Base-by-base conservation (phyloP, 2,888 invertebrate species). In the Ischnus inquisitorius region DNA sequence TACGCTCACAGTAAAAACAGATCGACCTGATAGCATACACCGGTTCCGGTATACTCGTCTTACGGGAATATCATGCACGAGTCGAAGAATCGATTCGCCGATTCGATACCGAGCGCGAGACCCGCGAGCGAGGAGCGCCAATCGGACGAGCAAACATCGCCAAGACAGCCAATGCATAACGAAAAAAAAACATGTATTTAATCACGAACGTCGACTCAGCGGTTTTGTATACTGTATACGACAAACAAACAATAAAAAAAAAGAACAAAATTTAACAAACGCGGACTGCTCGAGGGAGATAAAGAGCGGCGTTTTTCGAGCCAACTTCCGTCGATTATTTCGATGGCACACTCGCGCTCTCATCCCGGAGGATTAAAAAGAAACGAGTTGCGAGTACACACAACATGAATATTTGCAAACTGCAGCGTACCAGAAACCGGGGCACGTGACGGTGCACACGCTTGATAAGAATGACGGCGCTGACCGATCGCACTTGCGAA, bases 391-490 rank as follows among this genome's bases (percentile, higher is more conserved):
- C 3, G 12, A 46, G 28, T 34, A 51, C 16, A 48, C 28, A 28
- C 8, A 54, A 39, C 22, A 14, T 41, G 16, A 14, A 39, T 71
- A 57, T 71, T 71, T 57, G 22, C 25, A 39, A 71, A 25, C 25
- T 39, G 51, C 51, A 54, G 5, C 34, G 19, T 39, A 34, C 1
- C 22, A 39, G 12, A 39, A n/a, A 14, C 57, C 6, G n/a, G 34
- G 22, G 22, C 34, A 71, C 57, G 71, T 71, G 41, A 57, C 57
- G 22, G 19, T 57, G 57, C 22, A 12, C 5, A 5, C 39, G 22
- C 25, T 41, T 71, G 71, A 71, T 57, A 71, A 71, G 22, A 57
- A 57, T 22, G 71, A 57, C 71, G 6, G 16, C 19, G 22, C 12
- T 34, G 41, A n/a, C 57, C 48, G 22, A 34, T 25, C 22, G 41